Conservation (phyloP, 2,797 vertebrate genomes). For the Hippoglossus hippoglossus region DNA sequence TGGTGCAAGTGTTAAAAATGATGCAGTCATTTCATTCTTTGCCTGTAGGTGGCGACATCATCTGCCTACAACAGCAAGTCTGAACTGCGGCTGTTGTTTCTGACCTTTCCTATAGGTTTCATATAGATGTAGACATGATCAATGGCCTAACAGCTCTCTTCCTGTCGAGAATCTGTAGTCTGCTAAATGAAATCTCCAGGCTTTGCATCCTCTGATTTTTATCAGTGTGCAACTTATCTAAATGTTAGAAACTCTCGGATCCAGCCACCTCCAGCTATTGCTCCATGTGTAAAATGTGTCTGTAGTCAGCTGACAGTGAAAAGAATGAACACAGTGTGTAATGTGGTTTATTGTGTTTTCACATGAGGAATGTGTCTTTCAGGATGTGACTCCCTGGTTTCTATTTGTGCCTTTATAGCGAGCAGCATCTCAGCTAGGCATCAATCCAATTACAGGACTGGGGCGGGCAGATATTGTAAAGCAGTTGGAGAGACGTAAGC, state of each 20-base stretch:
- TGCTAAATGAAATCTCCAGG: background rate
- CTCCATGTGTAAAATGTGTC: background rate
- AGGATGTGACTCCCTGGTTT: slow-evolving; percentile 26
- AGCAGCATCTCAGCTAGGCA: slow-evolving; percentile 40
- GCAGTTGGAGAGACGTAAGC: slow-evolving; percentile 59
- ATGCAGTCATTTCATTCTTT: background rate
- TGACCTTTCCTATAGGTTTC: background rate
- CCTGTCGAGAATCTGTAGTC: background rate
- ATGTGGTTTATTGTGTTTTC: slow-evolving; percentile 28
- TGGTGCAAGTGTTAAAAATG: background rate
- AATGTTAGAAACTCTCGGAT: background rate
- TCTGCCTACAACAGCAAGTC: background rate
- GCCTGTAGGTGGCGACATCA: background rate
- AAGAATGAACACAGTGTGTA: slow-evolving; percentile 9
- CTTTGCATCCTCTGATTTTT: too few relatives aligned
- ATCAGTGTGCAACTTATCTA: background rate
- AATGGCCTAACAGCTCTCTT: background rate
- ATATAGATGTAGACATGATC: background rate
- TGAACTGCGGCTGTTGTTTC: background rate
- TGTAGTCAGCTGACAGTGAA: slow-evolving; percentile 23
- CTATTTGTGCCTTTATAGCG: slow-evolving; percentile 58
- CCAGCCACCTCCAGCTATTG: too few relatives aligned
- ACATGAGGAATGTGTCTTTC: slow-evolving; percentile 8
- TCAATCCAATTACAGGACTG: slow-evolving; percentile 53
- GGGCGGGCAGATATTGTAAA: slow-evolving; percentile 61